phyloP scores from a whole-genome alignment of 1,140 invertebrate genomes.

The Lepidurus packardi region DNA sequence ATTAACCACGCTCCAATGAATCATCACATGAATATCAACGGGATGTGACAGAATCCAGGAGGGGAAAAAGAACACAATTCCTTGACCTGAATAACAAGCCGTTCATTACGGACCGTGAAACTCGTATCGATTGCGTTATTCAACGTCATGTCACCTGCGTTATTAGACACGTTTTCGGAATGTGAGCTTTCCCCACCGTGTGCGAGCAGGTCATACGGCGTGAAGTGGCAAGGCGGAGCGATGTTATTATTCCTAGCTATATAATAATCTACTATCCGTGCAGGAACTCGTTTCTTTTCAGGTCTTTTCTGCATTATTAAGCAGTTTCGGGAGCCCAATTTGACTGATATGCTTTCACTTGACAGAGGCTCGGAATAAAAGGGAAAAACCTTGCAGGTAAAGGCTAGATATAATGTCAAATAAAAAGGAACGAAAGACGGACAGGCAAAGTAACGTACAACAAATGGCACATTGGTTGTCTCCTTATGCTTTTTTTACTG shows the following conservation, averaged over 20 bases:
- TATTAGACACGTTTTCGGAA: not conserved
- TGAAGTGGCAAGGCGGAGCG: not conserved
- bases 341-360: not conserved
- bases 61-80: not conserved
- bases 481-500: not conserved
- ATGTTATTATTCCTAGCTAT: slow-evolving; percentile 7
- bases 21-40: not conserved
- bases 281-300: not conserved
- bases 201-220: not conserved
- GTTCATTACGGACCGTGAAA: not conserved
- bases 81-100: slow-evolving; percentile 17
- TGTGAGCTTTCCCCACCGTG: not conserved
- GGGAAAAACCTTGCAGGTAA: not conserved
- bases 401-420: not conserved
- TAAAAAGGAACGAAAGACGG: not conserved
- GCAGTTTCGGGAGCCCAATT: not conserved
- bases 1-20: not conserved
- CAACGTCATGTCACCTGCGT: slow-evolving; percentile 8
- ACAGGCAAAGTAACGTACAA: not conserved
- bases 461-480: slow-evolving; percentile 12
- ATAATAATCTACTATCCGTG: not conserved
- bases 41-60: not conserved
- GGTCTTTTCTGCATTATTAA: not conserved
- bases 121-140: slow-evolving; percentile 19
- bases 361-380: not conserved